phyloP scores from a whole-genome alignment of 2,113 vertebrate genomes.

The Toxostoma redivivum region DNA sequence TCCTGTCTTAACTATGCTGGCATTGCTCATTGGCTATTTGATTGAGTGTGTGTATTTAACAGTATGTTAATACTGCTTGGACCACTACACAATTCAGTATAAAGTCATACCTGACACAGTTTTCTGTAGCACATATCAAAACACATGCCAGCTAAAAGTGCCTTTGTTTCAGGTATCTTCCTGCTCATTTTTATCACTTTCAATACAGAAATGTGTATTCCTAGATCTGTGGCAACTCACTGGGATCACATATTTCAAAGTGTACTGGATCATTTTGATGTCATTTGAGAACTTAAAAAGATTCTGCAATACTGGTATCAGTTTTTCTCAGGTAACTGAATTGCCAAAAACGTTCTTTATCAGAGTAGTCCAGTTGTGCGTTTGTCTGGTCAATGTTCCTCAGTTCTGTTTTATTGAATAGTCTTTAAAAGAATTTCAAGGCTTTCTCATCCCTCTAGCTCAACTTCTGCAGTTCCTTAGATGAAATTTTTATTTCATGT shows the following conservation, averaged over 20 bases:
- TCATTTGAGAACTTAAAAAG: neutral
- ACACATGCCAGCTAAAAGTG: neutral
- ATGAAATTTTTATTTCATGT: neutral
- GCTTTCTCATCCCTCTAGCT: neutral
- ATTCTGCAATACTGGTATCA: neutral
- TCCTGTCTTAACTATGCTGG: neutral
- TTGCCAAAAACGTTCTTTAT: neutral
- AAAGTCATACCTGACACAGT: neutral
- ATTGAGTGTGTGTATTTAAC: neutral
- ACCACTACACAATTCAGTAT: neutral
- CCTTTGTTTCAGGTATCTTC: neutral
- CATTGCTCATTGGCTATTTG: neutral
- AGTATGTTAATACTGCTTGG: neutral
- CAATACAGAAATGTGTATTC: neutral
- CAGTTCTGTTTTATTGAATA: neutral
- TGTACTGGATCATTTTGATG: neutral
- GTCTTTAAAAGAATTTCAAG: neutral
- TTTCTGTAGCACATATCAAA: neutral
- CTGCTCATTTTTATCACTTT: neutral
- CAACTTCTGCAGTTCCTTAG: neutral
- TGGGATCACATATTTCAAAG: neutral
- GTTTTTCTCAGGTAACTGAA: conserved; percentile 2
- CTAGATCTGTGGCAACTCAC: neutral
- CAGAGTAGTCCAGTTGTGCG: neutral
- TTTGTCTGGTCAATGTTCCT: neutral